Evolutionary conservation across 2,113 vertebrate genomes (phyloP), one percentile per base, ranked within the genome.

Genomic region (Callipepla californica): DNA sequence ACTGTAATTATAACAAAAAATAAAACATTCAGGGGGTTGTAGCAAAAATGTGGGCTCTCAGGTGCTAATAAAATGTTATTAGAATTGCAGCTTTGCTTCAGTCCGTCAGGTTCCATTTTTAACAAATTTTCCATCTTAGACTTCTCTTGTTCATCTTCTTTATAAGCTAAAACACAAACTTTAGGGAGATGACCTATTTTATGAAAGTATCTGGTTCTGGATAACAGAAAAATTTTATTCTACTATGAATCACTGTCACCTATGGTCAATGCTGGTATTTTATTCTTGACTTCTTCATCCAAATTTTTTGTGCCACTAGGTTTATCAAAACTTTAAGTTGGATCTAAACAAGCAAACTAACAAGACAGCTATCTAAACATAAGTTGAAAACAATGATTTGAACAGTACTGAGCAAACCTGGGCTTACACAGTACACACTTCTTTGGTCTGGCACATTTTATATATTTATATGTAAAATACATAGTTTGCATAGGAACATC

Each of bases 1-100:
- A 94, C 95, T 96, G 96, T 98, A 98, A 98, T 98, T 98, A 98
- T 95, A 97, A 97, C 93, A 97, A 97, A 98, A 98, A 98, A 96
- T 96, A 98, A 97, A 97, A 94, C 94, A 96, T 97, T 97, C 96
- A 89, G 94, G 75, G 91, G 85, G 70, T 87, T 89, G 94, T 85
- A 87, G 95, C 87, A 94, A 95, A 97, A 72, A 75, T 78, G 94
- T 0, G 6, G 93, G 94, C 87, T 97, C 94, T 85, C 80, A 96
- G 96, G 95, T 93, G 22, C 69, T 80, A 93, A 88, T 93, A 95
- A 93, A 97, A 95, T 90, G 76, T 95, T 96, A 95, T 95, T 78
- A 90, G 83, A 88, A 97, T 26, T 44, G 36, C 53, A 91, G 78
- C 81, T 94, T 95, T 80, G 51, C 68, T 92, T 92, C 82, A 61